phyloP scores from a whole-genome alignment of 35 echinoderm and acorn worm species.

The Anneissia japonica region DNA sequence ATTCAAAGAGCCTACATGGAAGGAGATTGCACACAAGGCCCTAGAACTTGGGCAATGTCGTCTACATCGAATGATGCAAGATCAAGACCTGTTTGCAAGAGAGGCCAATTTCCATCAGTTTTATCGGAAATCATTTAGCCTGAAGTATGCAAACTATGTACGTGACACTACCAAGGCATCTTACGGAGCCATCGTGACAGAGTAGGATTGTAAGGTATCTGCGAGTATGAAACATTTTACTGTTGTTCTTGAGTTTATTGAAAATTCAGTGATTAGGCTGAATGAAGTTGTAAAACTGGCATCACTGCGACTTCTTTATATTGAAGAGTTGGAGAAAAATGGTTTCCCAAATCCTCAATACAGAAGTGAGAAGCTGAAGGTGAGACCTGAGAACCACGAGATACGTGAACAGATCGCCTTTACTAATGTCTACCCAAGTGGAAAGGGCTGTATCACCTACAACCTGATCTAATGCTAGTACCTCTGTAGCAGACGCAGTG shows the following conservation, averaged over 20 bases:
- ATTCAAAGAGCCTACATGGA: slow-evolving; percentile 36
- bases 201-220: slow-evolving; percentile 2
- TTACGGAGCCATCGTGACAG: not conserved
- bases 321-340: slow-evolving; percentile 9
- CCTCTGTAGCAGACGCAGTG: slow-evolving; percentile 15
- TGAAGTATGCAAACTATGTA: slow-evolving; percentile 4
- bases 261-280: slow-evolving; percentile 5
- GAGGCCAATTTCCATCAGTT: slow-evolving; percentile 27
- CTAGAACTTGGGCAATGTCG: slow-evolving; percentile 31
- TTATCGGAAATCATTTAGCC: slow-evolving; percentile 10
- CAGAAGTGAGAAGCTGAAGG: slow-evolving; percentile 23
- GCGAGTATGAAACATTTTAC: slow-evolving; percentile 26
- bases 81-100: slow-evolving; percentile 32
- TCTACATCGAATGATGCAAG: slow-evolving; percentile 22
- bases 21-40: slow-evolving; percentile 11
- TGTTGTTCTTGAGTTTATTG: slow-evolving; percentile 8
- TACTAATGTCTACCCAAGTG: slow-evolving; percentile 27
- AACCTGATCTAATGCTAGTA: slow-evolving; percentile 6
- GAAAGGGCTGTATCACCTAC: not conserved
- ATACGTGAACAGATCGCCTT: slow-evolving; percentile 1
- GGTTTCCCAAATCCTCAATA: slow-evolving; percentile 7
- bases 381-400: not conserved
- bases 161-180: not conserved
- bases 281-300: not conserved
- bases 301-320: not conserved